Conservation (phyloP, 2,113 vertebrate species). For the Sinocyclocheilus maitianheensis region DNA sequence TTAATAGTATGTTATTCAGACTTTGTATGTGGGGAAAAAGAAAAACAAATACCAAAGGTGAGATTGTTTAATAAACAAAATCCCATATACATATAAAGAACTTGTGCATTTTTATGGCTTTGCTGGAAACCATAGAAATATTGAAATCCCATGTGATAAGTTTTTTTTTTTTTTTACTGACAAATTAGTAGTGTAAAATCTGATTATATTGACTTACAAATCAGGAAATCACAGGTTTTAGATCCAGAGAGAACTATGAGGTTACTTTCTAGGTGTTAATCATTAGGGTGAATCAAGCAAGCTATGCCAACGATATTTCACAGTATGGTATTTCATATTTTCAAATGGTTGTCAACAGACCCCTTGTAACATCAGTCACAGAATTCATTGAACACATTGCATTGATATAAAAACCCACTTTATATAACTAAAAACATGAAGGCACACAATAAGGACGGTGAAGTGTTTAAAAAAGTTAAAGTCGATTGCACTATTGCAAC, state of each 20-base stretch:
- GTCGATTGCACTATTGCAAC: conserved; percentile 1
- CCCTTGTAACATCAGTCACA: neutral
- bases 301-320: neutral
- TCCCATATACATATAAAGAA: neutral
- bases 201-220: neutral
- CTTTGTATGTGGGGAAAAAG: neutral
- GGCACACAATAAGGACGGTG: neutral
- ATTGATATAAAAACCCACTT: conserved; percentile 1
- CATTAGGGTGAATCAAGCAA: neutral
- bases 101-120: neutral
- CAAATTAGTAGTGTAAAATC: neutral
- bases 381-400: neutral
- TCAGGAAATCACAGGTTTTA: neutral
- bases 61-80: conserved; percentile 19
- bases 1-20: neutral
- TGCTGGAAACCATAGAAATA: neutral
- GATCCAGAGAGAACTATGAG: neutral
- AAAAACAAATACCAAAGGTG: neutral
- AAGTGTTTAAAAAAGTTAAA: neutral
- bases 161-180: neutral
- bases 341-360: neutral
- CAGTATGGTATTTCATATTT: neutral
- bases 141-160: neutral
- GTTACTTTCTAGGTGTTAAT: neutral
- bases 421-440: neutral